Percentiles rank a stretch among this genome's conserved stretches.
Evolutionary conservation across 2,113 vertebrate genomes (phyloP).

Genomic region (Sebastes schlegelii): DNA sequence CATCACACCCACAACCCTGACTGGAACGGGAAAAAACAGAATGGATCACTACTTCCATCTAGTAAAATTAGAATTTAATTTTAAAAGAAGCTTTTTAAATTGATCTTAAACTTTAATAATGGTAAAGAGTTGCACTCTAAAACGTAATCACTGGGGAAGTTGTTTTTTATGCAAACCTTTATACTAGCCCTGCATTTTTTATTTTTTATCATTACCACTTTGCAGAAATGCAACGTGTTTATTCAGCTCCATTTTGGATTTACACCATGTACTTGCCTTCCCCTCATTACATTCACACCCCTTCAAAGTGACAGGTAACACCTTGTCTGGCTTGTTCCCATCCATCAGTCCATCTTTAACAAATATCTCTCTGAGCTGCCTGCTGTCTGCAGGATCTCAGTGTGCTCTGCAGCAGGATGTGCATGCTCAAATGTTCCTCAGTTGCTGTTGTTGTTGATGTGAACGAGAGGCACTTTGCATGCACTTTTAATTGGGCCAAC

Average conservation of each 20-base stretch:
- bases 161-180: background rate
- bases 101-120: background rate
- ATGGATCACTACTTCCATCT: background rate
- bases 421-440: background rate
- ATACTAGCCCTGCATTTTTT: background rate
- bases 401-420: background rate
- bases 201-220: background rate
- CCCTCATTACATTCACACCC: background rate
- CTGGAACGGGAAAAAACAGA: background rate
- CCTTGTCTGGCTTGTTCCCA: constrained; percentile 11
- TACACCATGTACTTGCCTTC: background rate
- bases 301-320: constrained; percentile 18
- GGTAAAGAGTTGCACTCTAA: background rate
- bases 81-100: background rate
- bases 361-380: background rate
- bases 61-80: background rate
- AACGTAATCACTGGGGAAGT: too few species aligned
- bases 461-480: background rate
- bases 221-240: background rate
- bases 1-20: background rate
- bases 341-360: constrained; percentile 12
- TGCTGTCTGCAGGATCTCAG: background rate
- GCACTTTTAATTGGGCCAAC: background rate
- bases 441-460: background rate
- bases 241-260: background rate